phyloP scores from a whole-genome alignment of 2,888 invertebrate species.

The Electrophaes corylata region DNA sequence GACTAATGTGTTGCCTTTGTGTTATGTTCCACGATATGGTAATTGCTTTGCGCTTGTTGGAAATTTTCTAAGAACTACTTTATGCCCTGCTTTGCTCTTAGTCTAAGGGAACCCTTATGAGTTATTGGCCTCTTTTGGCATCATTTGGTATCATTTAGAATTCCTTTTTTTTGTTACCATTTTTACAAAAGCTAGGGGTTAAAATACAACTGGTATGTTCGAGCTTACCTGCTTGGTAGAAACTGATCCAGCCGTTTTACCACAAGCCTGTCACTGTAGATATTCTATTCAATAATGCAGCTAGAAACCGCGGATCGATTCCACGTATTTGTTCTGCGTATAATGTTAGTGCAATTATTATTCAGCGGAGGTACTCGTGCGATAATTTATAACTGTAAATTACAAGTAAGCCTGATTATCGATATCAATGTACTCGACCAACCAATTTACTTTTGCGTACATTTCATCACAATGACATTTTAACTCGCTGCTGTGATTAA shows the following conservation, averaged over 20 bases:
- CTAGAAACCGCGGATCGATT: neutral
- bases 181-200: neutral
- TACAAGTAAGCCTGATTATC: neutral
- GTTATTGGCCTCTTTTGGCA: neutral
- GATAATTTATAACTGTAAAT: neutral
- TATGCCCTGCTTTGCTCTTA: too few relatives aligned
- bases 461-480: too few relatives aligned
- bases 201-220: neutral
- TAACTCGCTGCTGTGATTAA: too few relatives aligned
- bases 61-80: neutral
- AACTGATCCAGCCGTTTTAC: neutral
- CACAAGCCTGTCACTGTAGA: too few relatives aligned
- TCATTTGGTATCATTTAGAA: neutral
- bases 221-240: neutral
- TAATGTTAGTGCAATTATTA: neutral
- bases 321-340: neutral
- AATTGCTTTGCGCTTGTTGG: neutral
- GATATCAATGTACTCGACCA: too few relatives aligned
- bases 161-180: neutral
- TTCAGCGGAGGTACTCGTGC: neutral
- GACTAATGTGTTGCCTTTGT: neutral
- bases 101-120: too few relatives aligned
- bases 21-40: neutral
- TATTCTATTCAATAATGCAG: neutral
- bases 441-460: too few relatives aligned